Evolutionary conservation across 2,888 invertebrate genomes (phyloP).

Genomic region (Prostheceraeus crozeri): DNA sequence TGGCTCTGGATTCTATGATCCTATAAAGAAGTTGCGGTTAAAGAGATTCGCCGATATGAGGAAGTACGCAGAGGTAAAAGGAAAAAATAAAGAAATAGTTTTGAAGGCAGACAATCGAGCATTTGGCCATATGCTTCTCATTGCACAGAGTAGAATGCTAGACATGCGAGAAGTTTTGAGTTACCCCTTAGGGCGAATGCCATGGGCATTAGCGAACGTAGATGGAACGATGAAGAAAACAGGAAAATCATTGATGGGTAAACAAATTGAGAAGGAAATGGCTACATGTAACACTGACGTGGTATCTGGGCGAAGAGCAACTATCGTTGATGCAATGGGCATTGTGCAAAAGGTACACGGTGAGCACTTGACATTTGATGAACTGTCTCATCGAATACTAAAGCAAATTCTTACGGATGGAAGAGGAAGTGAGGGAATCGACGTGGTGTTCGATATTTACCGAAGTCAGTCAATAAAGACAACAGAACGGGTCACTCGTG

Average conservation of each 20-base stretch:
- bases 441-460: constrained; percentile 17
- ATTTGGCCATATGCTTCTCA: no score
- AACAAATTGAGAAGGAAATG: constrained; percentile 30
- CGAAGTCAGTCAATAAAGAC: constrained; percentile 2
- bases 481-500: constrained; percentile 8
- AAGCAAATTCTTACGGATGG: constrained; percentile 17
- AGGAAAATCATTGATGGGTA: constrained; percentile 38
- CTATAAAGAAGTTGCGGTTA: no score
- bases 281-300: background rate
- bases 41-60: no score
- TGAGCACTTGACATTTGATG: constrained; percentile 4
- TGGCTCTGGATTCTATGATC: no score
- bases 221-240: constrained; percentile 40
- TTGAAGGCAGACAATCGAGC: no score
- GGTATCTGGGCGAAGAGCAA: constrained; percentile 2
- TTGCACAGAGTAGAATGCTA: no score
- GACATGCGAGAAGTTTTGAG: no score
- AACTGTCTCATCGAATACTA: background rate
- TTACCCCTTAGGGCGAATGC: no score
- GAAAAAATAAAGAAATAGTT: no score
- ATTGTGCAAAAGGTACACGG: background rate
- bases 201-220: constrained; percentile 39
- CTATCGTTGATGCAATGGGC: constrained; percentile 22
- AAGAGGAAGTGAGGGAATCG: background rate
- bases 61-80: no score